These are phyloP conservation scores for Papilio glaucus DNA, from an alignment of 1,140 invertebrate species.

Conservation along the genomic window DNA sequence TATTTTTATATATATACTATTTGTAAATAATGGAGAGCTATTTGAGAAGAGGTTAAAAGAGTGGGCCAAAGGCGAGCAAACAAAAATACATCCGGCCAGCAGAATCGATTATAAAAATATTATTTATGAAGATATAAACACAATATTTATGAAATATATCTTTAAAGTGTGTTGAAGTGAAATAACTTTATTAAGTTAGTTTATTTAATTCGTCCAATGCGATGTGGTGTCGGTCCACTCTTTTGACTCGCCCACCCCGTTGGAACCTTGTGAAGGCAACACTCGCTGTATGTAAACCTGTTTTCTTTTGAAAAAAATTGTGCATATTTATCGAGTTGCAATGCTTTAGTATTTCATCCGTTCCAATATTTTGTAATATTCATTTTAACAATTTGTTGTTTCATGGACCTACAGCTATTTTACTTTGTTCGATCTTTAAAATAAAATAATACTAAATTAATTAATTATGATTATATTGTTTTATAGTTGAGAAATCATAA, in stretches of 20 bases:
- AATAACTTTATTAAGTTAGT: constrained; percentile 50
- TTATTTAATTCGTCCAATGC: constrained; percentile 62
- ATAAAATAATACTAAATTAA: not conserved
- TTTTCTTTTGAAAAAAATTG: constrained; percentile 54
- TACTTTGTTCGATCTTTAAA: not conserved
- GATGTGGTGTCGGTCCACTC: constrained; percentile 55
- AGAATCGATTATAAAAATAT: constrained; percentile 48
- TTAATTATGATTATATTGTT: not conserved
- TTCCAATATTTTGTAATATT: constrained; percentile 58
- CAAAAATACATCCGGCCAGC: constrained; percentile 71
- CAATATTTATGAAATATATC: constrained; percentile 46
- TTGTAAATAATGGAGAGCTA: constrained; percentile 74
- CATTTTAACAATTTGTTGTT: not conserved
- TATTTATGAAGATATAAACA: constrained; percentile 47
- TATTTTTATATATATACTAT: constrained; percentile 70
- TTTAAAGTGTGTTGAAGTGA: constrained; percentile 43
- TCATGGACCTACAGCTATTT: not conserved
- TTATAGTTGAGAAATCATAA: not conserved
- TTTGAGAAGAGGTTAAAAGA: constrained; percentile 57
- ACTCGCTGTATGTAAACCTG: constrained; percentile 44
- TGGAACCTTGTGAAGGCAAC: constrained; percentile 36
- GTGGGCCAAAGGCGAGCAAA: constrained; percentile 59
- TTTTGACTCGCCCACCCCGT: constrained; percentile 49
- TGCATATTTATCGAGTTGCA: constrained; percentile 51
- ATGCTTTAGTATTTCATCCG: constrained; percentile 69